A percentile compares a stretch with the other conserved stretches of the same genome.
phyloP scores from a whole-genome alignment of 1,140 invertebrate genomes.

The Macrostomum lignano region DNA sequence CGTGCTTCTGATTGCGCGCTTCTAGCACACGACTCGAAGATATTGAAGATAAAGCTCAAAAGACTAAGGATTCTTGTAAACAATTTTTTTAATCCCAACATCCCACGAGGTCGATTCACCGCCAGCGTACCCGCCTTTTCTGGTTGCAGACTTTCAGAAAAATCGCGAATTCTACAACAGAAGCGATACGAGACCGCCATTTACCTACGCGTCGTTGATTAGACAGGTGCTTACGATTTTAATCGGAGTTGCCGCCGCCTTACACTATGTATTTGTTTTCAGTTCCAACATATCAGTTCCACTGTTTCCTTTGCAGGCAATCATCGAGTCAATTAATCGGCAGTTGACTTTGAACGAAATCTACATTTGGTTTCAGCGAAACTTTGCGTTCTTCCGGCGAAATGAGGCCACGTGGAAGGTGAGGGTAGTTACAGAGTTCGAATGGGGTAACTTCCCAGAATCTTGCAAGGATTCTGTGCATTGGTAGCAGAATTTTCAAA shows the following conservation, averaged over 20 bases:
- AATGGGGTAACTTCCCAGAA: no score
- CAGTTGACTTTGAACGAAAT: conserved; percentile 96
- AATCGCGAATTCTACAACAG: conserved; percentile 95
- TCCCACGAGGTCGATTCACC: no score
- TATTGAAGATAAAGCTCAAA: no score
- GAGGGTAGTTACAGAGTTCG: no score
- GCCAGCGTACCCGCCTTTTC: no score
- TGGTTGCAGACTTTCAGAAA: no score
- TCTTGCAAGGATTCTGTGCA: background rate
- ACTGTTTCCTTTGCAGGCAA: conserved; percentile 39
- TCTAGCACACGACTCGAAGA: no score
- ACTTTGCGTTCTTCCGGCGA: conserved; percentile 94
- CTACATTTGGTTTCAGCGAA: conserved; percentile 99
- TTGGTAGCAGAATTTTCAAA: no score
- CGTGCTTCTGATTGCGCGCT: no score
- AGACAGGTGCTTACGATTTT: conserved; percentile 42
- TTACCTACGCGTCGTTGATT: conserved; percentile 91
- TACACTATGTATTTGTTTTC: background rate
- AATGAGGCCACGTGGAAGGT: conserved; percentile 99
- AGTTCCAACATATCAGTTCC: conserved; percentile 5
- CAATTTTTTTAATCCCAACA: no score
- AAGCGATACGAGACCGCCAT: conserved; percentile 82
- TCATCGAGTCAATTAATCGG: conserved; percentile 90
- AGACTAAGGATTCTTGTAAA: no score
- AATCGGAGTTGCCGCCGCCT: background rate